phyloP scores from a whole-genome alignment of 2,888 invertebrate species.

The Allolobophora icterica region DNA sequence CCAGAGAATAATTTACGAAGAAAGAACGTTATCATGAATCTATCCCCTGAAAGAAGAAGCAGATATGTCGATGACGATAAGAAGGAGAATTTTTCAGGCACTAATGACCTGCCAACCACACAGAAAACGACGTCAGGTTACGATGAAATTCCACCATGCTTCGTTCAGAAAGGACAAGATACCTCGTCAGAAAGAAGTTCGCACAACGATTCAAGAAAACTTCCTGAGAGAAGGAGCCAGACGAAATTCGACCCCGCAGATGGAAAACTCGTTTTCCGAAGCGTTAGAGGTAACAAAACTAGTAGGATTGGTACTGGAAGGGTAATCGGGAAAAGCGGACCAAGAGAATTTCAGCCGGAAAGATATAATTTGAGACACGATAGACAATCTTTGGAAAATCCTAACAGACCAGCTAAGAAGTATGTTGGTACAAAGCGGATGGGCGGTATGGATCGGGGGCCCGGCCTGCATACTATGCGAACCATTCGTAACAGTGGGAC shows the following conservation, averaged over 20 bases:
- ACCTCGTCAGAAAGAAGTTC: not conserved
- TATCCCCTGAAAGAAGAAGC: not conserved
- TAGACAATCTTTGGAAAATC: not conserved
- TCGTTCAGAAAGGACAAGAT: not conserved
- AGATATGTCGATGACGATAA: not conserved
- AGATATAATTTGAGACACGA: not conserved
- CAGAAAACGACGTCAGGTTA: not conserved
- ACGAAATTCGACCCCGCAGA: not conserved
- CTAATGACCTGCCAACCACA: not conserved
- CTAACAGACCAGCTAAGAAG: not conserved
- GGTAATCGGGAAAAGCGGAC: not conserved
- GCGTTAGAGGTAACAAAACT: not conserved
- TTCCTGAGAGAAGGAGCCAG: not conserved
- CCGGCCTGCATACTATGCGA: not conserved
- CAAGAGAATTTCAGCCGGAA: not conserved
- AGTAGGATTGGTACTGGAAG: not conserved
- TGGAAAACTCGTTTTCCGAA: constrained; percentile 6
- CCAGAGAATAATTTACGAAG: not conserved
- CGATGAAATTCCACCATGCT: not conserved
- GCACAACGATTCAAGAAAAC: not conserved
- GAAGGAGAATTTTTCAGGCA: not conserved
- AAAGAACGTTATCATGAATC: not conserved
- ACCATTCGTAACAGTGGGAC: constrained; percentile 5
- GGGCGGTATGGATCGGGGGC: not conserved
- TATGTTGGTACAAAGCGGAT: not conserved